Conservation (phyloP, 2,888 invertebrate species). For the Lycophotia porphyrea region DNA sequence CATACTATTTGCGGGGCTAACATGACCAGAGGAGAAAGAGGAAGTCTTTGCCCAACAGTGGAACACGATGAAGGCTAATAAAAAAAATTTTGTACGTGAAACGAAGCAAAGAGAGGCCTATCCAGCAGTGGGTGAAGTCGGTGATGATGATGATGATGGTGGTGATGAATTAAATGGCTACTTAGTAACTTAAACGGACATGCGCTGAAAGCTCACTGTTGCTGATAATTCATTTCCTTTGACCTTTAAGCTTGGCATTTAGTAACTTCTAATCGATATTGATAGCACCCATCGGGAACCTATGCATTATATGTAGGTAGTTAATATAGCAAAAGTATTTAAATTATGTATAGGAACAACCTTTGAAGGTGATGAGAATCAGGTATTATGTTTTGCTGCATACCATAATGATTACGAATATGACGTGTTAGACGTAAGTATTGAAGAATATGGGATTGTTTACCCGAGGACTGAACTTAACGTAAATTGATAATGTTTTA, state of each 20-base stretch:
- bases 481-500: no score
- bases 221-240: constrained; percentile 57
- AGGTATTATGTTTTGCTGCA: constrained; percentile 23
- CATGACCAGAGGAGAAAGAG: no score
- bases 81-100: no score
- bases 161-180: background rate
- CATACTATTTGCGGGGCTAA: no score
- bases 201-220: constrained; percentile 29
- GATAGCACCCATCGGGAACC: constrained; percentile 22
- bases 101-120: background rate
- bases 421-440: background rate
- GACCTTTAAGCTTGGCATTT: constrained; percentile 75
- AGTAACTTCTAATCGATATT: constrained; percentile 58
- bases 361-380: constrained; percentile 37
- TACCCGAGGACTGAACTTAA: background rate
- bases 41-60: no score
- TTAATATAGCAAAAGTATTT: constrained; percentile 36
- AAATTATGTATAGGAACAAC: constrained; percentile 34
- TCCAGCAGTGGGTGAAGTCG: background rate
- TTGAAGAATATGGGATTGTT: background rate
- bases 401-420: constrained; percentile 1
- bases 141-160: background rate
- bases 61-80: no score
- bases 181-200: background rate
- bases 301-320: constrained; percentile 28